Evolutionary conservation across 2,888 invertebrate genomes (phyloP).

Genomic region (Epirrhoe alternata): DNA sequence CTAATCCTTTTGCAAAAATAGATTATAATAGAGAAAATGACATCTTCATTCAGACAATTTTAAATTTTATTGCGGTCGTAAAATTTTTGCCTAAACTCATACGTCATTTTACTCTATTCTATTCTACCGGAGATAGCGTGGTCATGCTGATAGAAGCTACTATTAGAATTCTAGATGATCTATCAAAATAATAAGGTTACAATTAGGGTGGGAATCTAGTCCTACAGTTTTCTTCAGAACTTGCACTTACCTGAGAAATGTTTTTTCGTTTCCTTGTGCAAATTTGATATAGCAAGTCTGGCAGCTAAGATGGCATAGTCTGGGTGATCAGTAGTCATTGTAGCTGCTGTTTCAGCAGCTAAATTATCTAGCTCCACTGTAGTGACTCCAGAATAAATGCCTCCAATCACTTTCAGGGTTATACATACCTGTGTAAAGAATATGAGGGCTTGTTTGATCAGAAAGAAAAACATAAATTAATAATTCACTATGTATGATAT

Average conservation of each 20-base stretch:
- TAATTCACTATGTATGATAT: too few relatives aligned
- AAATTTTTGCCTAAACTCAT: too few relatives aligned
- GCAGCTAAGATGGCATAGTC: constrained; percentile 97
- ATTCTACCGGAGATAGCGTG: too few relatives aligned
- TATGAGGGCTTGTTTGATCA: not conserved
- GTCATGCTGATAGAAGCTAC: too few relatives aligned
- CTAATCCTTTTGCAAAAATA: too few relatives aligned
- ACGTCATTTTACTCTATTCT: too few relatives aligned
- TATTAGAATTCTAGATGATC: too few relatives aligned
- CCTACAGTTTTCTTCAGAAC: not conserved
- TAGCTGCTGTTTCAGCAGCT: constrained; percentile 99
- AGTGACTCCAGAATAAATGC: constrained; percentile 97
- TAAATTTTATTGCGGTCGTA: too few relatives aligned
- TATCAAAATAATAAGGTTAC: too few relatives aligned
- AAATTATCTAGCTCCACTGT: constrained; percentile 98
- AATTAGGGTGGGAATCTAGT: too few relatives aligned
- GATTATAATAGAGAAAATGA: too few relatives aligned
- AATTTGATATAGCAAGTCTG: constrained; percentile 97
- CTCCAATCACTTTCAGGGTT: constrained; percentile 96
- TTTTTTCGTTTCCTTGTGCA: constrained; percentile 99
- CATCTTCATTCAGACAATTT: too few relatives aligned
- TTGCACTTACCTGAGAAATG: constrained; percentile 90
- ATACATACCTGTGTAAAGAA: constrained; percentile 87
- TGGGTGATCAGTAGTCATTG: constrained; percentile 98
- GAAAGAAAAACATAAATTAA: not conserved